These are phyloP conservation scores for Abrostola tripartita DNA, from an alignment of 2,888 invertebrate species.

Conservation along the genomic window DNA sequence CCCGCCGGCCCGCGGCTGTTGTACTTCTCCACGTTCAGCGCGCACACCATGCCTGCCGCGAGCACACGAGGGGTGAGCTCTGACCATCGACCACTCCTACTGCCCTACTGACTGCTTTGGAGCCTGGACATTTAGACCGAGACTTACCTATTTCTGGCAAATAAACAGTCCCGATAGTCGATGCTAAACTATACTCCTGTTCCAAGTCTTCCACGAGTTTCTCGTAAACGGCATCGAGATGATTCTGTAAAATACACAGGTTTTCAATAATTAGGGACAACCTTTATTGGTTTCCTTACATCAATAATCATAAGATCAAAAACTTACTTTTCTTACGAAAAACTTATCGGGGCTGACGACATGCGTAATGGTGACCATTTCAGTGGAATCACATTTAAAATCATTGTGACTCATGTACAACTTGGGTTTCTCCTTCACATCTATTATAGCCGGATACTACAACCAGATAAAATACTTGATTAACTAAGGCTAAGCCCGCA, in stretches of 20 bases:
- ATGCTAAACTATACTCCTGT: conserved; percentile 70
- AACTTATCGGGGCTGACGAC: conserved; percentile 90
- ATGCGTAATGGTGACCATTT: conserved; percentile 87
- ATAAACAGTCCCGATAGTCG: conserved; percentile 71
- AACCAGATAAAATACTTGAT: conserved; percentile 38
- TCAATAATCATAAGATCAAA: conserved; percentile 4
- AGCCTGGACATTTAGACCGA: too few species aligned
- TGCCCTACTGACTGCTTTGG: too few species aligned
- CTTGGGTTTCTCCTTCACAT: conserved; percentile 69
- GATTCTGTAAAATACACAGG: conserved; percentile 60
- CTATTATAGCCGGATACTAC: conserved; percentile 71
- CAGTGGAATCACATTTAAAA: conserved; percentile 73
- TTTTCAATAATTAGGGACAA: background rate
- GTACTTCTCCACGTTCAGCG: conserved; percentile 66
- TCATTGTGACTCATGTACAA: conserved; percentile 71
- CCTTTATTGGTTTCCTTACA: background rate
- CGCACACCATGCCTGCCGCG: conserved; percentile 72
- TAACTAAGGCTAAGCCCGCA: too few species aligned
- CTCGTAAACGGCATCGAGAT: conserved; percentile 73
- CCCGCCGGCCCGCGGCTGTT: conserved; percentile 65
- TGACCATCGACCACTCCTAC: too few species aligned
- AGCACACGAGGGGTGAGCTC: too few species aligned
- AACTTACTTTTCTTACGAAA: conserved; percentile 89
- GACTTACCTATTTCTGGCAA: conserved; percentile 85
- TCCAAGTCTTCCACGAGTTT: conserved; percentile 83